Conservation (phyloP, 2,888 invertebrate genomes). For the Eumerus sabulonum region DNA sequence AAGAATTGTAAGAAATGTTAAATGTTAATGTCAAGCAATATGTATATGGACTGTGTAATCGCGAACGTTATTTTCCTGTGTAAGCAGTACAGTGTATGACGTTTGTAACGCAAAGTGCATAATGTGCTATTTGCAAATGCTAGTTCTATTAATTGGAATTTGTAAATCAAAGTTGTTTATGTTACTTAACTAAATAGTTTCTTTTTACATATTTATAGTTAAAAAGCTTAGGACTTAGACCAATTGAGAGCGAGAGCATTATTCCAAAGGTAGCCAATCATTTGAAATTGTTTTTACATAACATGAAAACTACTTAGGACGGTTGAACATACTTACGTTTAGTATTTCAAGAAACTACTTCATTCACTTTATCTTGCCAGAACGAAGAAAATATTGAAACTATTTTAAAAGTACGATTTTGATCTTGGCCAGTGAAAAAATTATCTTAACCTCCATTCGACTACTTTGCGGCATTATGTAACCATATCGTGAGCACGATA, state of each 20-base stretch:
- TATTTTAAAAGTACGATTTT: too few species aligned
- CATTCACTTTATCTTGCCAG: too few species aligned
- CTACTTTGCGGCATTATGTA: conserved; percentile 59
- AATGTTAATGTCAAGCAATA: not conserved
- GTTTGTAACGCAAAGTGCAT: not conserved
- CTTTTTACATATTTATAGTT: conserved; percentile 51
- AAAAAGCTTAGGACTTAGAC: conserved; percentile 55
- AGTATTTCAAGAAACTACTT: not conserved
- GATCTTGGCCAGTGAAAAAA: conserved; percentile 9
- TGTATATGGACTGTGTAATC: conserved; percentile 14
- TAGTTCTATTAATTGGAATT: conserved; percentile 9
- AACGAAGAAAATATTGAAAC: too few species aligned
- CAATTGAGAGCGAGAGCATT: conserved; percentile 49
- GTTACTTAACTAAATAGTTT: conserved; percentile 14
- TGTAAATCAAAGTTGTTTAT: conserved; percentile 25
- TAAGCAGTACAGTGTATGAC: conserved; percentile 27
- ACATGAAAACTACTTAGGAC: conserved; percentile 7
- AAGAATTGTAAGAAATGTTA: conserved; percentile 77
- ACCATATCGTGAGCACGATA: conserved; percentile 20
- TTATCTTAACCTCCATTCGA: conserved; percentile 63
- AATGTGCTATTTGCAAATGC: conserved; percentile 4
- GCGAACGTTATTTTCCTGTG: not conserved
- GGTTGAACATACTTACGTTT: too few species aligned
- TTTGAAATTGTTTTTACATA: conserved; percentile 62
- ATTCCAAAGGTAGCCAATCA: conserved; percentile 62